A percentile compares a stretch with the other conserved stretches of the same genome.
Conservation (phyloP, 2,797 vertebrate genomes). For the Meda fulgida region DNA sequence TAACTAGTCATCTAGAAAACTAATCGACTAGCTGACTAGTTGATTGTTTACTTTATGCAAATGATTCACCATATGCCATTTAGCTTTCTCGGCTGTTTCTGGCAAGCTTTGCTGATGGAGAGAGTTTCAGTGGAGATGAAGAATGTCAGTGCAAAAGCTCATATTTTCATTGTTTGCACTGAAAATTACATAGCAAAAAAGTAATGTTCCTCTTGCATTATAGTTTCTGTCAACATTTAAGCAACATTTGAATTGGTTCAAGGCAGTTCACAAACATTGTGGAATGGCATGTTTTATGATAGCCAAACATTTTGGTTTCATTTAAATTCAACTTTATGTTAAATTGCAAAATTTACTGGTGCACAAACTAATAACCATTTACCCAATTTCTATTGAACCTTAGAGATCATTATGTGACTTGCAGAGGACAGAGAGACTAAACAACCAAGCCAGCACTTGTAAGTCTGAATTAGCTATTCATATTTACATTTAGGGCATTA, state of each 20-base stretch:
- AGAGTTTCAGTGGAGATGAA: not conserved
- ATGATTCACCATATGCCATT: not conserved
- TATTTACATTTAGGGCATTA: not conserved
- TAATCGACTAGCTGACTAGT: not conserved
- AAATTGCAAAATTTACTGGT: not conserved
- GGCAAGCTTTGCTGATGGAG: not conserved
- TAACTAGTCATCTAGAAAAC: conserved; percentile 7
- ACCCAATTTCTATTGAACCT: no score
- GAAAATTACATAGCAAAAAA: not conserved
- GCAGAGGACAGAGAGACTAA: not conserved
- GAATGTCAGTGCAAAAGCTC: not conserved
- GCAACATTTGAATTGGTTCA: not conserved
- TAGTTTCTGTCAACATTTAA: not conserved
- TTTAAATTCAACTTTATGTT: not conserved
- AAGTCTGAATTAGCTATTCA: not conserved
- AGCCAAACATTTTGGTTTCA: not conserved
- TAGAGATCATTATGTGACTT: no score
- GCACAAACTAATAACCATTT: no score
- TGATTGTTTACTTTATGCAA: not conserved
- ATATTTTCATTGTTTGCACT: not conserved
- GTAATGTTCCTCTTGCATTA: not conserved
- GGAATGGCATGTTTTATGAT: no score
- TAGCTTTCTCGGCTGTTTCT: conserved; percentile 16
- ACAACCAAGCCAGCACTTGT: not conserved
- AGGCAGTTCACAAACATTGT: not conserved